Conservation (phyloP, 2,888 invertebrate genomes). For the Fragum sueziense region DNA sequence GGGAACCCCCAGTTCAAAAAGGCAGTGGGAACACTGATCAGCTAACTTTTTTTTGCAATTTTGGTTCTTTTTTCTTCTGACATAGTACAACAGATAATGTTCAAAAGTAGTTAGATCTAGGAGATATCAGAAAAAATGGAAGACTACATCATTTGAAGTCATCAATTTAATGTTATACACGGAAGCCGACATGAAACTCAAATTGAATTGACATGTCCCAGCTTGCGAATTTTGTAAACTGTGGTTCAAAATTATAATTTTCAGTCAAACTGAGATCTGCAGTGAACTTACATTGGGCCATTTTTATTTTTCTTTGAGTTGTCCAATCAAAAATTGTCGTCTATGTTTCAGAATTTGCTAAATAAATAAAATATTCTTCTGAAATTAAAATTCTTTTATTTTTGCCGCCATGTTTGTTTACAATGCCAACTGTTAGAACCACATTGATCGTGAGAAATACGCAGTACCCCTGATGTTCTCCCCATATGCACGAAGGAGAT, state of each 20-base stretch:
- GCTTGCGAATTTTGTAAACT: background rate
- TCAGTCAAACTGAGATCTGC: background rate
- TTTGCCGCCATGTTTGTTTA: constrained; percentile 46
- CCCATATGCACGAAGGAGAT: background rate
- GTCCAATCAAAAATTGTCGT: background rate
- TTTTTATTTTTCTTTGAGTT: background rate
- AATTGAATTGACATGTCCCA: background rate
- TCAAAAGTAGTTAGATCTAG: too few relatives aligned
- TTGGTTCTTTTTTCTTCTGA: too few relatives aligned
- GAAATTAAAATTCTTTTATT: constrained; percentile 3
- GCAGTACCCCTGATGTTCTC: background rate
- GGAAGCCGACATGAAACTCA: too few relatives aligned
- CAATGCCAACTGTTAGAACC: background rate
- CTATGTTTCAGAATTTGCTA: background rate
- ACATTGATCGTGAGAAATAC: background rate
- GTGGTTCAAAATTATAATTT: background rate
- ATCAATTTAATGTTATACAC: too few relatives aligned
- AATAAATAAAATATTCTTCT: background rate
- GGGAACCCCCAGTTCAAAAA: too few relatives aligned
- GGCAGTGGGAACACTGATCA: too few relatives aligned
- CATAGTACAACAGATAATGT: too few relatives aligned
- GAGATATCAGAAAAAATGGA: too few relatives aligned
- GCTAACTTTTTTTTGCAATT: too few relatives aligned
- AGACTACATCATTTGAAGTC: too few relatives aligned
- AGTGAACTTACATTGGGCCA: constrained; percentile 13